Evolutionary conservation across 2,797 vertebrate genomes (phyloP).

Genomic region (Acipenser ruthenus): DNA sequence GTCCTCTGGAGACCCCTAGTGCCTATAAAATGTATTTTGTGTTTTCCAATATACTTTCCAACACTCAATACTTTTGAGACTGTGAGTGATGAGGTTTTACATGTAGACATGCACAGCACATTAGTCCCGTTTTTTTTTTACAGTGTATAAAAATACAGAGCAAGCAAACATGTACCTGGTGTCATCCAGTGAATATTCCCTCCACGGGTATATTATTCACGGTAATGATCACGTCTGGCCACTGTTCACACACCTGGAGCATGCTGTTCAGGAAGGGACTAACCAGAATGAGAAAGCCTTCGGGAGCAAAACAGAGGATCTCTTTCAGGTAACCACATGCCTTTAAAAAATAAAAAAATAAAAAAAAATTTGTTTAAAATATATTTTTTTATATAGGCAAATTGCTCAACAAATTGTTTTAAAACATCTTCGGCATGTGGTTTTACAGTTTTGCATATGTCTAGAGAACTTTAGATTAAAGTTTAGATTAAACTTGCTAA

Average conservation of each 20-base stretch:
- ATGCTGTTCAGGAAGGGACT: conserved; percentile 61
- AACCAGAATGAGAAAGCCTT: conserved; percentile 48
- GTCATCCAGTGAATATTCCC: conserved; percentile 56
- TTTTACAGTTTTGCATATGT: not conserved
- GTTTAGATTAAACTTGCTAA: no score
- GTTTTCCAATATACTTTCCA: not conserved
- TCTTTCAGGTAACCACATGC: conserved; percentile 52
- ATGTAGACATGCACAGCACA: conserved; percentile 17
- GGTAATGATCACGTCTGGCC: conserved; percentile 62
- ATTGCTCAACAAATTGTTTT: no score
- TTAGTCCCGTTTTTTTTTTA: conserved; percentile 2
- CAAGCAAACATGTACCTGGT: conserved; percentile 53
- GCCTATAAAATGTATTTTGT: not conserved
- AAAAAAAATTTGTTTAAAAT: no score
- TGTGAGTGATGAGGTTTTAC: not conserved
- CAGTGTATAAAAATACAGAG: conserved; percentile 68
- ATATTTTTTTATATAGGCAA: no score
- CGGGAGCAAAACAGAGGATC: conserved; percentile 41
- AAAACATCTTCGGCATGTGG: not conserved
- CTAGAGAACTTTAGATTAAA: no score
- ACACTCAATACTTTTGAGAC: not conserved
- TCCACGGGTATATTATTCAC: conserved; percentile 64
- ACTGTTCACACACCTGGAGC: conserved; percentile 66
- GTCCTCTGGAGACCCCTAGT: no score
- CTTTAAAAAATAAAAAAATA: not conserved